Conservation (phyloP, 1,140 invertebrate species). For the Berghia stephanieae region DNA sequence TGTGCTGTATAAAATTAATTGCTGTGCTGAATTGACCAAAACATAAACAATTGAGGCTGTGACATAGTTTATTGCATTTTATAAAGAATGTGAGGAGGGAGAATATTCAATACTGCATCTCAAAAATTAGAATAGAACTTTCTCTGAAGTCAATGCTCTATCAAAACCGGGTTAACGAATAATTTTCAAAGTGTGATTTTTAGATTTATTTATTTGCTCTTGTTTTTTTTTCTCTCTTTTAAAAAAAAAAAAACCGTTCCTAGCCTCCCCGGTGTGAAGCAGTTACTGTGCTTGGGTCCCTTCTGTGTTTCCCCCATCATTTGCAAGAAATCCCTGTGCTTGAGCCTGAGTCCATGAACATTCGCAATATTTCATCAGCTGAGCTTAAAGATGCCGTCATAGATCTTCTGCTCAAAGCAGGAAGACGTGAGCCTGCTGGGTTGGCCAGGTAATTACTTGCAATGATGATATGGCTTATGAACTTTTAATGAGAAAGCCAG, state of each 20-base stretch:
- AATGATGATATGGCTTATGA: not conserved
- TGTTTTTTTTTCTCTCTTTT: conserved; percentile 43
- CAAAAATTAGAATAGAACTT: too few relatives aligned
- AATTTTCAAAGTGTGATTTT: too few relatives aligned
- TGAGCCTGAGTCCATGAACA: conserved; percentile 78
- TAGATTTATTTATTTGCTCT: not conserved
- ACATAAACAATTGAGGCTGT: too few relatives aligned
- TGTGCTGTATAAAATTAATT: too few relatives aligned
- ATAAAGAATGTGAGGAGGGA: too few relatives aligned
- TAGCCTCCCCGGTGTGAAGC: conserved; percentile 89
- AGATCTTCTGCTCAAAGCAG: conserved; percentile 84
- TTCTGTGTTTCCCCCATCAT: conserved; percentile 83
- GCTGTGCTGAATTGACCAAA: too few relatives aligned
- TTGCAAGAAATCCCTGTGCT: conserved; percentile 82
- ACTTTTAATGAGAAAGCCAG: too few relatives aligned
- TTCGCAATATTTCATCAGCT: conserved; percentile 77
- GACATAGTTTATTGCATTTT: too few relatives aligned
- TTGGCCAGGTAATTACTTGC: conserved; percentile 74
- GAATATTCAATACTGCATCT: too few relatives aligned
- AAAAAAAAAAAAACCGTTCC: too few relatives aligned
- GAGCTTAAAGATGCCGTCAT: conserved; percentile 90
- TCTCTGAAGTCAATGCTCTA: too few relatives aligned
- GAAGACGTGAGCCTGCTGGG: conserved; percentile 86
- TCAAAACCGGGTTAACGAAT: too few relatives aligned
- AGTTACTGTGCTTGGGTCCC: conserved; percentile 86